Evolutionary conservation across 2,113 vertebrate genomes (phyloP), one percentile per base, ranked within the genome.

Genomic region (Zosterops hypoxanthus): DNA sequence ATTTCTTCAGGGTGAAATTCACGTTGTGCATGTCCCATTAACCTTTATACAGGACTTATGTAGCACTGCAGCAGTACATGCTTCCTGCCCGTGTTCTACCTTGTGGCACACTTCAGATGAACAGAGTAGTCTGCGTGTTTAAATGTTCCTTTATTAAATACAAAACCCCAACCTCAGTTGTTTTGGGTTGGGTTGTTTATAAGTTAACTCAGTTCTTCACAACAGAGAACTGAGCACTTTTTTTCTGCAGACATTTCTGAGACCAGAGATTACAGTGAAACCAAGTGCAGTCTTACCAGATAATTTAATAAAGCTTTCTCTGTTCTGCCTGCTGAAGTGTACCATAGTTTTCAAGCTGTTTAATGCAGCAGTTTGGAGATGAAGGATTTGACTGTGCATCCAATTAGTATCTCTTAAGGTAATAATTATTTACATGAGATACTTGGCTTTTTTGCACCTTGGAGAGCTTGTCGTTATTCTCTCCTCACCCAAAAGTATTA

Each of bases 401-500:
- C 81, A 83, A 24, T 93, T 94, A 91, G 71, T 68, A 36, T 80
- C 64, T 96, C 88, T 78, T 73, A 82, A 88, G 31, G 20, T 46
- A 39, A 19, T 78, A 39, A 69, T 57, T 71, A 56, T 92, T 92
- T 82, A 8, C 79, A 22, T 47, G 16, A 85, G 71, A 80, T 83
- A 57, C 60, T 90, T 88, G 83, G 88, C 69, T 85, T 42, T 95
- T 94, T 87, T 78, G 50, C 56, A 36, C 66, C 47, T 92, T 91
- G 44, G 69, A 90, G 72, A 86, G 33, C 34, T 65, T 73, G 9
- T 68, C 11, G 34, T 69, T 82, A 41, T 56, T 93, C 70, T 92
- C 41, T 72, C 46, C 89, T 78, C 42, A 86, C 78, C 29, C 59
- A 61, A 89, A 95, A 86, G 18, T 34, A 52, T 97, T 96, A 93